Base-by-base conservation (phyloP, 1,140 invertebrate species). In the Orius insidiosus region DNA sequence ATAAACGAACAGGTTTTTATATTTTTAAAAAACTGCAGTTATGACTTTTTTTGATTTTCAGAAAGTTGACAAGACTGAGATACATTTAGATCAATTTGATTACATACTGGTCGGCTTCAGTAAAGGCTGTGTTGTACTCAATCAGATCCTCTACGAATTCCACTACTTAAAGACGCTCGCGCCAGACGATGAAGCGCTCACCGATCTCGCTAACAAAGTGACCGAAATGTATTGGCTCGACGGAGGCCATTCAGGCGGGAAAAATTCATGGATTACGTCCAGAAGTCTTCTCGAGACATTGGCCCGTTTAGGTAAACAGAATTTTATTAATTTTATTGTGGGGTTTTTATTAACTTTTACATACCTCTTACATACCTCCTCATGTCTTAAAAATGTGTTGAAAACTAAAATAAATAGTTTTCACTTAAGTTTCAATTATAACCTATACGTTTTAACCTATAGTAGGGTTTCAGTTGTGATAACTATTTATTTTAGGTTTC, bases 111-210 rank as follows among this genome's bases (percentile, higher is more conserved):
- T 89, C 51, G 87, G 83, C 1, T 92, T 92, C 60, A 90, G 85
- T 61, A 92, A 92, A 70, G 87, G 87, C 34, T 89, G 85, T 64
- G 81, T 87, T 36, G 85, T 90, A 45, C 68, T 92, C 46, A 92
- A 90, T 68, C 86, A 90, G 66, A 68, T 90, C 52, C 68, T 90
- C 30, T 79, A 85, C 58, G 85, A 90, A 61, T 78, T 88, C 61
- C 72, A 81, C 57, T 74, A 78, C 60, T 62, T 74, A 14, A 72
- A 76, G 60, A 75, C 71, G 0, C 58, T 73, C 5, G 76, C 73
- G 11, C 72, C 75, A 4, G 68, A 72, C 33, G 61, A 68, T 48
- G 40, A 58, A 35, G 57, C 60, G 9, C 57, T 75, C 59, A 68
- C 67, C 52, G 63, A 63, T 37, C 65, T 82, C 45, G 69, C 80